A percentile compares a stretch with the other conserved stretches of the same genome.
Conservation (phyloP, 2,888 invertebrate genomes). For the Callimorpha dominula region DNA sequence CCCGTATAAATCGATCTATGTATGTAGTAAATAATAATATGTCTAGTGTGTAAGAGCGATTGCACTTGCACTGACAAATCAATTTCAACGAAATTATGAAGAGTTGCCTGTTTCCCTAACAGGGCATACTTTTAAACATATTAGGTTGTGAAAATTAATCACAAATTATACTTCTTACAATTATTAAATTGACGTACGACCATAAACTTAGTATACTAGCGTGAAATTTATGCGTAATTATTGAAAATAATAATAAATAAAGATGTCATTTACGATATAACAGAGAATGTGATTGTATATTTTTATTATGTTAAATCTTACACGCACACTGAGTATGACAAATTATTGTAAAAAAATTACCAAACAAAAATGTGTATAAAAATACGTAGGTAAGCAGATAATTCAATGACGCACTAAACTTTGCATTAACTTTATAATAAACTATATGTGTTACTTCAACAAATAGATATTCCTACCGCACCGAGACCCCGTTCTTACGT, state of each 20-base stretch:
- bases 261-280: background rate
- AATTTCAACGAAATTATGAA: background rate
- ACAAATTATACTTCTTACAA: background rate
- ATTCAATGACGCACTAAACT: background rate
- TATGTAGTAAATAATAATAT: background rate
- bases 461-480: background rate
- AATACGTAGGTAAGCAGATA: constrained; percentile 2
- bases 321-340: constrained; percentile 10
- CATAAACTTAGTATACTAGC: too few relatives aligned
- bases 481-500: too few relatives aligned
- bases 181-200: background rate
- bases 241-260: background rate
- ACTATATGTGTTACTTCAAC: background rate
- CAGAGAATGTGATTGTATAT: background rate
- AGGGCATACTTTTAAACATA: background rate
- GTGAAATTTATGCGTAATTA: too few relatives aligned
- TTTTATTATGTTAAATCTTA: background rate
- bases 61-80: background rate
- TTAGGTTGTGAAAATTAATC: background rate
- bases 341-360: background rate
- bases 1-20: background rate
- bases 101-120: background rate
- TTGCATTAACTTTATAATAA: background rate
- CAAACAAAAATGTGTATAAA: background rate
- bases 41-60: background rate